Conservation (phyloP, 2,888 invertebrate genomes). For the Trachelus iudaicus region DNA sequence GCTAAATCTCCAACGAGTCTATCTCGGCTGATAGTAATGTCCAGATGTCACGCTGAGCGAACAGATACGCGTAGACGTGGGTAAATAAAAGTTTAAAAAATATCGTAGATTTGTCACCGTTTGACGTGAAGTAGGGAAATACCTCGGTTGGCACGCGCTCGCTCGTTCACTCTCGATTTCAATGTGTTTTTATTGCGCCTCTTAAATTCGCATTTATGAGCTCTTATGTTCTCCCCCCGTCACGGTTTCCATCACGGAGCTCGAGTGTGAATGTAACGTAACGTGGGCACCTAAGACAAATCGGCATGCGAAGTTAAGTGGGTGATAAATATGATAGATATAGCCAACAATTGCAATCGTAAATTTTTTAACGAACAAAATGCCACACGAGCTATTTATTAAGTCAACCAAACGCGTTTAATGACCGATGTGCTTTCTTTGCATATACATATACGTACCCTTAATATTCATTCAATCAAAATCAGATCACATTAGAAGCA, state of each 20-base stretch:
- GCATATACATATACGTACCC: background rate
- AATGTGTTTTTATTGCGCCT: conserved; percentile 67
- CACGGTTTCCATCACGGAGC: conserved; percentile 31
- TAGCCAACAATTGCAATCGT: conserved; percentile 49
- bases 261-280: conserved; percentile 40
- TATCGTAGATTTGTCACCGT: background rate
- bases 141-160: conserved; percentile 50
- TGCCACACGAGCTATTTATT: conserved; percentile 34
- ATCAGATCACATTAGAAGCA: background rate
- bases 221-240: conserved; percentile 61
- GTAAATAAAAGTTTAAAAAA: background rate
- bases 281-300: conserved; percentile 52
- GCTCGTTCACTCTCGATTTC: conserved; percentile 65
- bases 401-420: conserved; percentile 41
- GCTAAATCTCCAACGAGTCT: background rate
- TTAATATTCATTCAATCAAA: background rate
- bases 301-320: conserved; percentile 51
- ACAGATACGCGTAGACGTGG: background rate
- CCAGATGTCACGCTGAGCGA: background rate
- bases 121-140: conserved; percentile 39
- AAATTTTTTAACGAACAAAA: conserved; percentile 39
- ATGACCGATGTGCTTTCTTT: conserved; percentile 31
- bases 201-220: conserved; percentile 67
- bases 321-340: conserved; percentile 56
- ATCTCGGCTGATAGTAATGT: background rate